Evolutionary conservation across 2,888 invertebrate genomes (phyloP).

Genomic region (Congeria kusceri): DNA sequence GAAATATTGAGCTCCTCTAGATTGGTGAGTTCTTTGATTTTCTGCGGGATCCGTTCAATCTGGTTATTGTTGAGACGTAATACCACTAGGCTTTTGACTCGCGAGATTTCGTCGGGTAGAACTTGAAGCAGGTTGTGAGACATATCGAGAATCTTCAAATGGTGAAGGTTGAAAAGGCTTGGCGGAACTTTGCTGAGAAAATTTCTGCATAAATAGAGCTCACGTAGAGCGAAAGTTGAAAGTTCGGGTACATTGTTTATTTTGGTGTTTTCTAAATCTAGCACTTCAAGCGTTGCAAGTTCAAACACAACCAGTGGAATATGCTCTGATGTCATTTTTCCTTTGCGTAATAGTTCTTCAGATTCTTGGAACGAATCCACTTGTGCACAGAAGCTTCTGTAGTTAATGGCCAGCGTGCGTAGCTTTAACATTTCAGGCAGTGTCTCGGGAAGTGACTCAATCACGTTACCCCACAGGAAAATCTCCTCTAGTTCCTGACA

Average conservation of each 20-base stretch:
- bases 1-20: conserved; percentile 80
- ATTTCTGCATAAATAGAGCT: conserved; percentile 81
- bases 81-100: conserved; percentile 73
- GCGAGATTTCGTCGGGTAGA: conserved; percentile 80
- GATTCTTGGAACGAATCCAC: conserved; percentile 84
- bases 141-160: conserved; percentile 78
- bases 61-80: conserved; percentile 77
- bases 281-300: conserved; percentile 79
- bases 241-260: conserved; percentile 83
- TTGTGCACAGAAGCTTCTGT: conserved; percentile 80
- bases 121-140: conserved; percentile 79
- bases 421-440: conserved; percentile 83
- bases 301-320: conserved; percentile 85
- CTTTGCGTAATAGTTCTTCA: conserved; percentile 82
- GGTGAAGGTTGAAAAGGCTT: conserved; percentile 75
- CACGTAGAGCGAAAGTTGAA: conserved; percentile 75
- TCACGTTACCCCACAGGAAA: conserved; percentile 84
- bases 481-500: conserved; percentile 84
- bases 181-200: conserved; percentile 80
- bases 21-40: conserved; percentile 76
- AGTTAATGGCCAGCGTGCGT: conserved; percentile 81
- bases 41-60: conserved; percentile 77
- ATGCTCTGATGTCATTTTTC: conserved; percentile 85
- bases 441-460: conserved; percentile 84
- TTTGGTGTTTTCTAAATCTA: conserved; percentile 84